Base-by-base conservation (phyloP, 2,888 invertebrate genomes). In the Microctonus aethiopoides region DNA sequence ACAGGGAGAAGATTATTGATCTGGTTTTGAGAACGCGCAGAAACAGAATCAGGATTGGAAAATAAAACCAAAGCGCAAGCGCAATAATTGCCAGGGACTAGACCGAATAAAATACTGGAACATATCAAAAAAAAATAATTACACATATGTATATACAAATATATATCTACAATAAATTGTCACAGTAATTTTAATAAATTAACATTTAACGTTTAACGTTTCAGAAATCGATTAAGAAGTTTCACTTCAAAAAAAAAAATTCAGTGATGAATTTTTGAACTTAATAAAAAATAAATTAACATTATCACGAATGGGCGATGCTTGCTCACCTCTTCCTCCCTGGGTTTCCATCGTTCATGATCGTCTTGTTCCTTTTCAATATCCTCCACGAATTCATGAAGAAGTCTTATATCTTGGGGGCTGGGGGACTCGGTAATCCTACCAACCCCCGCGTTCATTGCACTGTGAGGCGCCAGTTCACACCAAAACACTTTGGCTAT, bases 381-480 rank as follows among this genome's bases (percentile, higher is more conserved):
- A 77, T 86, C 85, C 72, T 86, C 86, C 71, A 86, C 84, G 68
- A 86, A 79, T 66, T 85, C 84, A 67, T 86, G 84, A 61, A 86
- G 82, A 62, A 86, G 83, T 71, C 83, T 78, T 68, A 86, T 85
- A 74, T 86, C 86, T 77, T 86, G 84, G 81, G 84, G 84, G 81
- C 84, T 85, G 83, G 84, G 84, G 79, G 83, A 80, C 68, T 83
- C 83, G 6, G 26, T 34, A 59, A 81, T 77, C 83, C 83, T 79
- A 54, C 84, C 83, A 84, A 81, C 83, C 83, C 84, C 84, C 82
- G 77, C 76, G 71, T 81, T 84, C 83, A 84, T 82, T 39, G 82
- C 78, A 81, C 83, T 83, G 75, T 83, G 84, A 72, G 85, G 84
- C 80, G 84, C 84, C 84, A 85, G 82, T 80, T 85, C 84, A 82